phyloP scores from a whole-genome alignment of 2,113 vertebrate genomes.

The Actinemys pallida region DNA sequence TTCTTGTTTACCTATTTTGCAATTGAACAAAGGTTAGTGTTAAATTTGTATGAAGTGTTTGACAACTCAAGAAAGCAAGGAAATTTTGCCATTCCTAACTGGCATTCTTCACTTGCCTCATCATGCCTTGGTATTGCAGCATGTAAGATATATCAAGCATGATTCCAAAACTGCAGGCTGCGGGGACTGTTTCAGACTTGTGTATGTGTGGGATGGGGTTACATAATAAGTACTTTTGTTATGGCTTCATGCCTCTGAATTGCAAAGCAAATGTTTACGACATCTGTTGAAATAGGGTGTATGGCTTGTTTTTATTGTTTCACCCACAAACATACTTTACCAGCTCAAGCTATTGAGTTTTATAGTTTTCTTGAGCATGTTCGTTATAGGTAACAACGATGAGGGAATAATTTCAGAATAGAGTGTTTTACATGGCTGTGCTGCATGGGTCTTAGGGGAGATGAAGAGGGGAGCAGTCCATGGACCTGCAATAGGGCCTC shows the following conservation, averaged over 20 bases:
- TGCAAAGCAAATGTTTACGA: background rate
- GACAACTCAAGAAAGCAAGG: conserved; percentile 11
- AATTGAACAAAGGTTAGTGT: background rate
- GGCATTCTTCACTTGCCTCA: conserved; percentile 35
- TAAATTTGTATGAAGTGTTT: conserved; percentile 17
- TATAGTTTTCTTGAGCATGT: background rate
- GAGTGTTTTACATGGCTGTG: background rate
- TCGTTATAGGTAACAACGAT: background rate
- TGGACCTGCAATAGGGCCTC: background rate
- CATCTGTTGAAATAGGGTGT: background rate
- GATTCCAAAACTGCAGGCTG: background rate
- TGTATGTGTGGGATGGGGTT: background rate
- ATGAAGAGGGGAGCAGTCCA: background rate
- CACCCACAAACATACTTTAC: background rate
- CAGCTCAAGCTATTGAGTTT: background rate
- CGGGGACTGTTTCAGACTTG: background rate
- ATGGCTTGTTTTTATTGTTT: background rate
- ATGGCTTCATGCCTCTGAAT: background rate
- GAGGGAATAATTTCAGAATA: background rate
- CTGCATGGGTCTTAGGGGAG: background rate
- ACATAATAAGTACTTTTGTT: conserved; percentile 23
- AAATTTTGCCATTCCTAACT: conserved; percentile 29
- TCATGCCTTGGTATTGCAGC: conserved; percentile 38
- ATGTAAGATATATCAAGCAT: background rate
- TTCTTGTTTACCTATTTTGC: background rate